These are phyloP conservation scores for Propithecus coquereli DNA, from an alignment of 2,113 vertebrate genomes.

Conservation along the genomic window DNA sequence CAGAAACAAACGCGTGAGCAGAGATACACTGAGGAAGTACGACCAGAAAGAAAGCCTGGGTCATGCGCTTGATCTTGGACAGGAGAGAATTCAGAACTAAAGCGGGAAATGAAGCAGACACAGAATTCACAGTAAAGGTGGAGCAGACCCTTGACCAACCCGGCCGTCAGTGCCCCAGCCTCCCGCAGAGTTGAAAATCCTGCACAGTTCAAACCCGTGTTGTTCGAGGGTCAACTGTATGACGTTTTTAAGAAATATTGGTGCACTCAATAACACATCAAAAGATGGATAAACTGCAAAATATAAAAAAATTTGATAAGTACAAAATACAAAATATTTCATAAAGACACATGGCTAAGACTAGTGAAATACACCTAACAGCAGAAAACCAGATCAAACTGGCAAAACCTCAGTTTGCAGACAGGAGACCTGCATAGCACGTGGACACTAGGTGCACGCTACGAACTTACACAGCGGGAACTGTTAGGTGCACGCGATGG, in stretches of 20 bases:
- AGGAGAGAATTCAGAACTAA: background rate
- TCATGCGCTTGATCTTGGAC: rapidly evolving
- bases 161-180: background rate
- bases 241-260: background rate
- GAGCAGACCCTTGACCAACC: background rate
- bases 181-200: background rate
- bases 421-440: rapidly evolving
- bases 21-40: background rate
- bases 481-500: rapidly evolving
- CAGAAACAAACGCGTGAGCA: too few species aligned
- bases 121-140: background rate
- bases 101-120: too few species aligned
- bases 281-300: background rate
- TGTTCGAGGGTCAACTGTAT: background rate
- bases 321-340: background rate
- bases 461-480: too few species aligned
- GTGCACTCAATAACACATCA: background rate
- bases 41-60: background rate
- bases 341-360: background rate
- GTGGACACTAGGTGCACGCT: too few species aligned
- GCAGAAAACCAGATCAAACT: background rate
- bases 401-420: background rate
- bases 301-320: background rate
- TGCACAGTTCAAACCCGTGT: background rate
- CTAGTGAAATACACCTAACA: rapidly evolving